Conservation (phyloP, 1,140 invertebrate genomes). For the Hyposmocoma kahamanoa region DNA sequence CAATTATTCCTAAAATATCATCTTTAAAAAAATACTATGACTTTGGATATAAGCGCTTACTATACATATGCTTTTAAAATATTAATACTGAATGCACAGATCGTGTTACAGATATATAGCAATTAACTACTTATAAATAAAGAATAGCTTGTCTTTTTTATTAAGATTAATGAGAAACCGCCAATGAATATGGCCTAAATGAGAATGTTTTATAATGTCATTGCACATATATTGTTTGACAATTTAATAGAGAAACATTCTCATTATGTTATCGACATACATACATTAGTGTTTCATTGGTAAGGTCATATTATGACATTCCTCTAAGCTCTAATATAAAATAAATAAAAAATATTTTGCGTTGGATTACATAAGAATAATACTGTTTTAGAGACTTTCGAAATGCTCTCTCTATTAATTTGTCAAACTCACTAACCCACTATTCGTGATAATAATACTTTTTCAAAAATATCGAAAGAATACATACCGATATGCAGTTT, state of each 20-base stretch:
- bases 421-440: background rate
- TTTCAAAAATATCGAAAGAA: background rate
- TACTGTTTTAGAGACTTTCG: background rate
- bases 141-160: too few species aligned
- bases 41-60: constrained; percentile 28
- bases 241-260: background rate
- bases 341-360: background rate
- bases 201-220: background rate
- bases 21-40: constrained; percentile 38
- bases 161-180: background rate
- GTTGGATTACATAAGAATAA: too few species aligned
- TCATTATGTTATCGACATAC: too few species aligned
- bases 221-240: background rate
- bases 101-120: constrained; percentile 4
- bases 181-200: background rate
- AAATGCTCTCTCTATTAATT: background rate
- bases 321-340: too few species aligned
- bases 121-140: constrained; percentile 16
- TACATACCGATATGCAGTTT: constrained; percentile 23
- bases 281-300: too few species aligned
- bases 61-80: constrained; percentile 22
- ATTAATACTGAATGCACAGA: constrained; percentile 28
- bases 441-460: background rate
- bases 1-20: constrained; percentile 30
- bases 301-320: too few species aligned